phyloP scores from a whole-genome alignment of 1,140 invertebrate species.

The Hypsibius dujardini region DNA sequence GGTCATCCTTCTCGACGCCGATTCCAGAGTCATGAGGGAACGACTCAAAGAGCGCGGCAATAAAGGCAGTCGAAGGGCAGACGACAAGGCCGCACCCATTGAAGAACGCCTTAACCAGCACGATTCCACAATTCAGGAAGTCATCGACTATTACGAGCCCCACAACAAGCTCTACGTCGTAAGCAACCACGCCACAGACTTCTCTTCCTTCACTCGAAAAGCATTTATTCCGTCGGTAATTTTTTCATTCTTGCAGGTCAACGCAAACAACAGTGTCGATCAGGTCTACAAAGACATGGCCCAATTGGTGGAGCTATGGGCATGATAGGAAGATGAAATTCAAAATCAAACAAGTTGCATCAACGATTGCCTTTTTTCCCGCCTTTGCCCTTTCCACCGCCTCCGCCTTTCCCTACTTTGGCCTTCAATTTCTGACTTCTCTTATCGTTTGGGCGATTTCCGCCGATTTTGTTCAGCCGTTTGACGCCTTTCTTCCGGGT shows the following conservation, averaged over 20 bases:
- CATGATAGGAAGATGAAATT: background rate
- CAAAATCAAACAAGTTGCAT: background rate
- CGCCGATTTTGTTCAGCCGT: background rate
- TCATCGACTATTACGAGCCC: background rate
- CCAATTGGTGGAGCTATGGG: background rate
- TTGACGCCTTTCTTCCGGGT: conserved; percentile 14
- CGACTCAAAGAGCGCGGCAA: background rate
- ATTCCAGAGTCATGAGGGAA: background rate
- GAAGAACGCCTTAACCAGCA: background rate
- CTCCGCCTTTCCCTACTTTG: background rate
- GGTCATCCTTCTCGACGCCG: background rate
- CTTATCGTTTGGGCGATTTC: background rate
- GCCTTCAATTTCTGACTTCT: background rate
- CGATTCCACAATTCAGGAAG: background rate
- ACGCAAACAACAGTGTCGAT: background rate
- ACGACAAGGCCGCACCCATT: background rate
- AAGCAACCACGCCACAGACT: background rate
- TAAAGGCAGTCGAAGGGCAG: background rate
- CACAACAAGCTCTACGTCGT: conserved; percentile 14
- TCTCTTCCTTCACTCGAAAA: background rate
- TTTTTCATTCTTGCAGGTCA: background rate
- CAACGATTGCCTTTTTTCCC: too few species aligned
- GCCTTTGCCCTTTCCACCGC: too few species aligned
- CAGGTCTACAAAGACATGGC: conserved; percentile 1
- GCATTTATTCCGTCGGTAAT: background rate